These are phyloP conservation scores for Matsumyia berberina DNA, from an alignment of 2,888 invertebrate genomes.

Conservation along the genomic window DNA sequence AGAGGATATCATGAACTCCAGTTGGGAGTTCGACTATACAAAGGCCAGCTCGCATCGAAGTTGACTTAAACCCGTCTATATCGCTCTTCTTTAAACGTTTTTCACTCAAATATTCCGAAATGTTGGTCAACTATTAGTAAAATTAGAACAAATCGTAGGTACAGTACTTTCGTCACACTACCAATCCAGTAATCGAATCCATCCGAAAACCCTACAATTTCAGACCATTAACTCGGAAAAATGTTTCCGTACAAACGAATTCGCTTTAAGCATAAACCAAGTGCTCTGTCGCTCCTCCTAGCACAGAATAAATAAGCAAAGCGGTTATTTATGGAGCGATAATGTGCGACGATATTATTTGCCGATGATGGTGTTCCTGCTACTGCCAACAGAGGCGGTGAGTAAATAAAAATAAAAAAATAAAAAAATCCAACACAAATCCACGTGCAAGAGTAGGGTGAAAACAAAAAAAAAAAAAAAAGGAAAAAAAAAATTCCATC, in stretches of 20 bases:
- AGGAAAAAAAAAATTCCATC: conserved; percentile 62
- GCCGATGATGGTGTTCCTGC: conserved; percentile 68
- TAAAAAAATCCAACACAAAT: conserved; percentile 62
- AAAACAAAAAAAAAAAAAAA: not conserved
- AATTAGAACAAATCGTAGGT: too few relatives aligned
- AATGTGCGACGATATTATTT: conserved; percentile 76
- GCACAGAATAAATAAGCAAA: conserved; percentile 65
- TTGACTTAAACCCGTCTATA: too few relatives aligned
- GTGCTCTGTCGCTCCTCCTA: conserved; percentile 28
- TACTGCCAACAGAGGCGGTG: conserved; percentile 45
- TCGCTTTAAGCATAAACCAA: conserved; percentile 54
- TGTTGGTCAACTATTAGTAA: too few relatives aligned
- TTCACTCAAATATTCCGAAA: too few relatives aligned
- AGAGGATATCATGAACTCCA: too few relatives aligned
- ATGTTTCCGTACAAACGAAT: conserved; percentile 58
- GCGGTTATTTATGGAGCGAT: conserved; percentile 74
- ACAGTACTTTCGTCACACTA: not conserved
- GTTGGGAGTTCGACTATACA: too few relatives aligned
- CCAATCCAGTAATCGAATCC: conserved; percentile 22
- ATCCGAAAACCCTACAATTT: conserved; percentile 43
- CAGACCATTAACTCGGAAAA: conserved; percentile 52
- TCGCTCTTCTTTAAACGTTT: too few relatives aligned
- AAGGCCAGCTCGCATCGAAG: too few relatives aligned
- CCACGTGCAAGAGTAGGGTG: conserved; percentile 62
- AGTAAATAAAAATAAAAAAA: conserved; percentile 69